A percentile compares a stretch with the other conserved stretches of the same genome.
Evolutionary conservation across 2,888 invertebrate genomes (phyloP).

Genomic region (Agonopterix alstromeriana): DNA sequence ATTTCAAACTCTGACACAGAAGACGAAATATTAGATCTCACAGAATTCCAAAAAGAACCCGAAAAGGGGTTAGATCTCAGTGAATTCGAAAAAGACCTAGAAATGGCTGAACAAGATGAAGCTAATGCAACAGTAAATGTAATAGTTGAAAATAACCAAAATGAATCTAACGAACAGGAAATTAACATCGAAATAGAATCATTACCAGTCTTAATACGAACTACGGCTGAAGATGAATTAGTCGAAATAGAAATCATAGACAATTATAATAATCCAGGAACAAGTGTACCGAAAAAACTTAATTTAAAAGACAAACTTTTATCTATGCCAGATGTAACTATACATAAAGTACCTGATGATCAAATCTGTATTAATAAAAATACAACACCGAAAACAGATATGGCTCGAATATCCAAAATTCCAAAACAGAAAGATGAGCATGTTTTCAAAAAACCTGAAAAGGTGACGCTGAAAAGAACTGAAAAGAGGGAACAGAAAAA

Average conservation of each 20-base stretch:
- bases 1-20: neutral
- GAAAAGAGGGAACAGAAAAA: constrained; percentile 28
- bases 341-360: neutral
- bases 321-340: neutral
- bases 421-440: neutral
- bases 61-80: neutral
- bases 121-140: no score
- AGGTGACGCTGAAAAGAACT: constrained; percentile 5
- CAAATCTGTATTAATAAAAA: no score
- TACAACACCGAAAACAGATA: neutral
- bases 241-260: constrained; percentile 33
- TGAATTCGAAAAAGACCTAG: constrained; percentile 2
- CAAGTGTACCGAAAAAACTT: neutral
- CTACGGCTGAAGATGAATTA: constrained; percentile 12
- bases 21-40: neutral
- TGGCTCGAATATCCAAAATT: neutral
- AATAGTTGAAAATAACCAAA: no score
- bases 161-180: constrained; percentile 1
- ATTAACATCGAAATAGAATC: constrained; percentile 18
- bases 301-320: neutral
- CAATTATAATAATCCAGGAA: constrained; percentile 4
- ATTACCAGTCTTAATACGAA: constrained; percentile 16
- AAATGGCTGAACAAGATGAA: neutral
- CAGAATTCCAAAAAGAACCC: neutral
- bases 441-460: neutral